These are phyloP conservation scores for Orthosia gracilis DNA, from an alignment of 2,888 invertebrate genomes.

Conservation along the genomic window DNA sequence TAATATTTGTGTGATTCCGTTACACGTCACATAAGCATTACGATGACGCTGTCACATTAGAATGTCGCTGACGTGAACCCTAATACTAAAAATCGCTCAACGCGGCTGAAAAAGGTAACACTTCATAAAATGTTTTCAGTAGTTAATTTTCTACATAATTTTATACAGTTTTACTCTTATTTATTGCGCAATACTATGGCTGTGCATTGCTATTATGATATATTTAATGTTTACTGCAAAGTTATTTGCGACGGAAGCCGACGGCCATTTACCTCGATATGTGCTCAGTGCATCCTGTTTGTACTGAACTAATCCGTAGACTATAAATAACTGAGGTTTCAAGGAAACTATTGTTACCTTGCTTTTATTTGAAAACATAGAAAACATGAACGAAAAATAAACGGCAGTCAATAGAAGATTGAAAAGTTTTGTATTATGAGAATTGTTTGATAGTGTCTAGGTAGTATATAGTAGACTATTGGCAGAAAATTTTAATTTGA, in stretches of 20 bases:
- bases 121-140: not conserved
- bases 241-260: slow-evolving; percentile 30
- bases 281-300: slow-evolving; percentile 47
- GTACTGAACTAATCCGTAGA: not conserved
- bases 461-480: no score
- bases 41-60: no score
- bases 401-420: not conserved
- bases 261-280: slow-evolving; percentile 29
- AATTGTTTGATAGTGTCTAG: not conserved
- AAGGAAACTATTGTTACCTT: slow-evolving; percentile 21
- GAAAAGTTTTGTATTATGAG: not conserved
- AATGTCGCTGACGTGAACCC: no score
- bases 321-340: slow-evolving; percentile 16
- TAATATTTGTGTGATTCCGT: no score
- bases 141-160: not conserved
- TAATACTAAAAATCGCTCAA: no score
- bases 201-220: not conserved
- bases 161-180: slow-evolving; percentile 5
- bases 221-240: not conserved
- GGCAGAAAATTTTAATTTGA: not conserved
- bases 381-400: not conserved
- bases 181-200: not conserved
- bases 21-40: no score
- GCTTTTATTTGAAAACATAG: slow-evolving; percentile 21
- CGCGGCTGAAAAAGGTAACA: no score